phyloP scores from a whole-genome alignment of 2,797 vertebrate genomes.

The Lagodon rhomboides region DNA sequence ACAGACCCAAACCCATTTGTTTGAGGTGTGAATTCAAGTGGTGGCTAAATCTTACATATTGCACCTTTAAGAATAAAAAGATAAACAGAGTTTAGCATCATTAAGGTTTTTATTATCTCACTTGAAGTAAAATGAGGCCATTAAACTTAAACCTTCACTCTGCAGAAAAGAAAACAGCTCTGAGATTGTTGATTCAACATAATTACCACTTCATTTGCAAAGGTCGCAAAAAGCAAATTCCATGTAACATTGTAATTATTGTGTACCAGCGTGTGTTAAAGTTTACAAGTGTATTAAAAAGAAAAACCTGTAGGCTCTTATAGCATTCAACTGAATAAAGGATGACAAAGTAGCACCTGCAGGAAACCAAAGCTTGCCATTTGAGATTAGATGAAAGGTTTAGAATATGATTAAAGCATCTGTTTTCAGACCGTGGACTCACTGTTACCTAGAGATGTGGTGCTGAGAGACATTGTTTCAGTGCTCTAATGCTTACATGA shows the following conservation, averaged over 20 bases:
- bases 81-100: conserved; percentile 29
- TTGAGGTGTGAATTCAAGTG: too few relatives aligned
- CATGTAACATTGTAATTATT: too few relatives aligned
- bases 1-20: too few relatives aligned
- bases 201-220: conserved; percentile 8
- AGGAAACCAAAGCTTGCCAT: conserved; percentile 35
- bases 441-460: conserved; percentile 8
- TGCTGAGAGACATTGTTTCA: conserved; percentile 40
- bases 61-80: conserved; percentile 11
- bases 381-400: conserved; percentile 49
- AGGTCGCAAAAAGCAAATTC: too few relatives aligned
- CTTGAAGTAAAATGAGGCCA: conserved; percentile 22
- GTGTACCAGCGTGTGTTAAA: neutral
- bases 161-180: conserved; percentile 25
- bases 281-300: conserved; percentile 11
- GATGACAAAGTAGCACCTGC: conserved; percentile 23
- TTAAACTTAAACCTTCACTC: conserved; percentile 27
- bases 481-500: conserved; percentile 41
- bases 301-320: neutral
- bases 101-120: conserved; percentile 34
- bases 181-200: conserved; percentile 16
- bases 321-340: conserved; percentile 17
- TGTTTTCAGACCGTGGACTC: conserved; percentile 15
- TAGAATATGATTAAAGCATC: conserved; percentile 24
- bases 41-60: too few relatives aligned